Evolutionary conservation across 1,140 invertebrate genomes (phyloP), one percentile per base, ranked within the genome.

Genomic region (Nixonia krombeini): DNA sequence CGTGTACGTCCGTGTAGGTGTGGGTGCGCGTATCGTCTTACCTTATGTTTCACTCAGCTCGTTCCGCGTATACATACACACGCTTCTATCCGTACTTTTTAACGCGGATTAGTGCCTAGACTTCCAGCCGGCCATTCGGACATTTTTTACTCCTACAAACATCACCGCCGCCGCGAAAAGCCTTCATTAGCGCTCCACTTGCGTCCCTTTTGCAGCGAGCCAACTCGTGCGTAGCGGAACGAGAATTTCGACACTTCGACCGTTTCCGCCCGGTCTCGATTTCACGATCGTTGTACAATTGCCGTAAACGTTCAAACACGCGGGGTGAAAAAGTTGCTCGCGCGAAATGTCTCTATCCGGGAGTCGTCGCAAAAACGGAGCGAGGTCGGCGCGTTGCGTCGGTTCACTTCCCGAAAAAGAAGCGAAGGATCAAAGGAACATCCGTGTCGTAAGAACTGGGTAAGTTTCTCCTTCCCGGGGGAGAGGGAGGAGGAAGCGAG

Each of bases 11-110:
- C 67, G 65, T 56, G 68, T 71, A 64, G 62, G 70, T 64, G 70
- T 73, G 63, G 16, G 55, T 55, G 47, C 68, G 52, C 58, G 58
- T 75, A 73, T 77, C 74, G 66, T 70, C 55, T 72, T 76, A 70
- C 73, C 66, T 72, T 72, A 66, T 62, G 62, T 71, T 70, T 73
- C 68, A 71, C 67, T 76, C 75, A 47, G 44, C 37, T 45, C 10
- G 10, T 31, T 23, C 23, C 18, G n/a, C 45, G 40, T 46, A 18
- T 41, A n/a, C n/a, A n/a, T n/a, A n/a, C n/a, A n/a, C n/a, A n/a
- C n/a, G 35, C 55, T 53, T 63, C 58, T 63, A 53, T 53, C 47
- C 59, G 56, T 37, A 64, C 63, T 57, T 50, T 52, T 56, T 28
- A 47, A 46, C 31, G 55, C 28, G 49, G 29, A 42, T 37, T 23